Conservation (phyloP, 2,888 invertebrate genomes). For the Callosobruchus maculatus region DNA sequence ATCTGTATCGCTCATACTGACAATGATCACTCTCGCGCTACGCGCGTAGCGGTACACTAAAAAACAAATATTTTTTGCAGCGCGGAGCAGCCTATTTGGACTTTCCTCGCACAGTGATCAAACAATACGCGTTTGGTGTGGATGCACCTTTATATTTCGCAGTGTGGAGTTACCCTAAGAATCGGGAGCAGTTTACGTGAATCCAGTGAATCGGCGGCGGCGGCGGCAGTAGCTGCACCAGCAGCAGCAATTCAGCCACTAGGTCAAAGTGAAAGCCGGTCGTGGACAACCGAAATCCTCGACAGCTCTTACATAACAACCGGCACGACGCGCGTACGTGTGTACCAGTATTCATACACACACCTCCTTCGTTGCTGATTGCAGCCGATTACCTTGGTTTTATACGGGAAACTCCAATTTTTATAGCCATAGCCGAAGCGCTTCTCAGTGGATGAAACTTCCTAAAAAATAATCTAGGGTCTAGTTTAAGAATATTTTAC, state of each 20-base stretch:
- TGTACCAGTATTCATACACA: neutral
- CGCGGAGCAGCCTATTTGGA: no score
- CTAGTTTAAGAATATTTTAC: no score
- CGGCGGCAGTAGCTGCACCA: neutral
- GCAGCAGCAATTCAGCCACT: conserved; percentile 14
- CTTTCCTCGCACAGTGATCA: no score
- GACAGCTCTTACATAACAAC: neutral
- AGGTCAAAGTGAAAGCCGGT: conserved; percentile 32
- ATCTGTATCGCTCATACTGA: no score
- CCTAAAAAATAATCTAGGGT: no score
- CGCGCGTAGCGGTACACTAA: no score
- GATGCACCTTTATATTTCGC: no score
- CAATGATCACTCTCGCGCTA: no score
- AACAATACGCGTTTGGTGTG: no score
- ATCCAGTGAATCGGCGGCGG: neutral
- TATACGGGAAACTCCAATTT: neutral
- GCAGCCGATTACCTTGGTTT: neutral
- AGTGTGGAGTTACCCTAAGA: neutral
- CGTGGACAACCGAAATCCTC: conserved; percentile 26
- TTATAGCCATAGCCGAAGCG: no score
- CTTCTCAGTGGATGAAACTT: no score
- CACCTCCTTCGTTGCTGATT: neutral
- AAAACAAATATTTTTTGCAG: no score
- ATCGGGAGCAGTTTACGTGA: neutral
- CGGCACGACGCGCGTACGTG: neutral